Evolutionary conservation across 1,140 invertebrate genomes (phyloP).

Genomic region (Kradibia gibbosae): DNA sequence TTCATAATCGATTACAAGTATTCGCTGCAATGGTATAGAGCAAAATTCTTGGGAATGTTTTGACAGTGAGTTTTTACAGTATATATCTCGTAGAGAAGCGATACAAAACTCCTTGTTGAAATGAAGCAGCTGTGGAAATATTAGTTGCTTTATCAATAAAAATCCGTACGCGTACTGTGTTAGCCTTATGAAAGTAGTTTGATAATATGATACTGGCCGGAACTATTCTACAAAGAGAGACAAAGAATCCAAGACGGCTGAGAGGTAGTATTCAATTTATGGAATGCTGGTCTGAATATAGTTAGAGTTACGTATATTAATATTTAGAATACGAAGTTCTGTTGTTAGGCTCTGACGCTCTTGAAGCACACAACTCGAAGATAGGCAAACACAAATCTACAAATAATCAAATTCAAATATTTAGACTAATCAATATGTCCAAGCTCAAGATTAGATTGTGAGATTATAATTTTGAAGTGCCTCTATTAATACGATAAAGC

Average conservation of each 20-base stretch:
- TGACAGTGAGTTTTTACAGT: background rate
- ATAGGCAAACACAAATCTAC: background rate
- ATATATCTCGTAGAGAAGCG: background rate
- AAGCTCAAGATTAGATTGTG: constrained; percentile 1
- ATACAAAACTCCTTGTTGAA: background rate
- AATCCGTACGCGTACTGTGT: background rate
- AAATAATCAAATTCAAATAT: constrained; percentile 19
- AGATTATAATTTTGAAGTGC: constrained; percentile 2
- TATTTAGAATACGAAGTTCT: background rate
- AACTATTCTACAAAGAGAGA: background rate
- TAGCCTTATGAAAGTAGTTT: background rate
- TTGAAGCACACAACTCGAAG: background rate
- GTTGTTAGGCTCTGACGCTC: background rate
- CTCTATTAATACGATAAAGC: background rate
- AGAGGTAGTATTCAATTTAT: background rate
- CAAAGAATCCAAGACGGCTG: background rate
- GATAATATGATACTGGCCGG: background rate
- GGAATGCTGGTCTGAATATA: background rate
- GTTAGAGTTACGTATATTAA: constrained; percentile 3
- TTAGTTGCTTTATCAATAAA: background rate
- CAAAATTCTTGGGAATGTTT: background rate
- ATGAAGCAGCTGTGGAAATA: background rate
- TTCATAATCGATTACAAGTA: background rate
- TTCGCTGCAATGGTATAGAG: background rate
- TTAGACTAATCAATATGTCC: constrained; percentile 11